These are phyloP conservation scores for Colinus virginianus DNA, from an alignment of 2,113 vertebrate species.

Conservation along the genomic window DNA sequence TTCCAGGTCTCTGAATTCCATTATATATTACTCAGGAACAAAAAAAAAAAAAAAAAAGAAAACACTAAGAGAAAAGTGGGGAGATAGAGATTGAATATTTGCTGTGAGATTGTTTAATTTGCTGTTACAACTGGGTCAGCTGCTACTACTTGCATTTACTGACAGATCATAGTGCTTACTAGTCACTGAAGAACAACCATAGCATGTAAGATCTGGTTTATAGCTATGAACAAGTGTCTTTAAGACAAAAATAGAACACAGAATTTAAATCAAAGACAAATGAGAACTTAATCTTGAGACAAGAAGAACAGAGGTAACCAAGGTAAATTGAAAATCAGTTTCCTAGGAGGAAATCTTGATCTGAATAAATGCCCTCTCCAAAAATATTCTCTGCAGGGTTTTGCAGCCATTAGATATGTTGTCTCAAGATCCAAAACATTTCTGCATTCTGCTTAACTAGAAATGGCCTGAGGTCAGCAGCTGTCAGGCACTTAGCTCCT, in stretches of 20 bases:
- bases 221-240: neutral
- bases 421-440: neutral
- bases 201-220: neutral
- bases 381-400: neutral
- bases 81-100: neutral
- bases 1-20: neutral
- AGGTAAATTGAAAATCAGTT: neutral
- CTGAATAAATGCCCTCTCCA: neutral
- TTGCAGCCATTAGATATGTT: neutral
- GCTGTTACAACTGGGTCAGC: neutral
- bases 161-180: neutral
- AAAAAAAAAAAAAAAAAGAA: neutral
- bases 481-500: neutral
- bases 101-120: neutral
- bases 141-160: neutral
- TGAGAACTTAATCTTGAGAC: neutral
- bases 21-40: neutral
- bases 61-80: neutral
- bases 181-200: neutral
- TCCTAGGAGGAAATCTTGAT: neutral
- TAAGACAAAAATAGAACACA: neutral
- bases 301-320: neutral
- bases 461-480: neutral
- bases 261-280: neutral
- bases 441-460: neutral